Base-by-base conservation (phyloP, 1,140 invertebrate species). In the Sycophila sp. region DNA sequence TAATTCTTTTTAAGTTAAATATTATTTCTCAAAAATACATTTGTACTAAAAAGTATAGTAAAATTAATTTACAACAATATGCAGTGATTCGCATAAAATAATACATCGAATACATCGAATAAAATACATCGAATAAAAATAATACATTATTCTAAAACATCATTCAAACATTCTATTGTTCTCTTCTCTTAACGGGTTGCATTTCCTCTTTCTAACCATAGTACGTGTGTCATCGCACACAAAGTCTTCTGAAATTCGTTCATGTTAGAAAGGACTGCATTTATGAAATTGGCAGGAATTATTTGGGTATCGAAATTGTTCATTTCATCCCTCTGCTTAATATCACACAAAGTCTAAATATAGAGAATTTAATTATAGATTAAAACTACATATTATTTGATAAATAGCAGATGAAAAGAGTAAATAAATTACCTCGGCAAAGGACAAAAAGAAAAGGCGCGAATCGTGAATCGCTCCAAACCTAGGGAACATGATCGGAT, bases 351-450 rank as follows among this genome's bases (percentile, higher is more conserved):
- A n/a, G n/a, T n/a, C n/a, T n/a, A n/a, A n/a, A n/a, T n/a, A n/a
- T n/a, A n/a, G n/a, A n/a, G n/a, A n/a, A n/a, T n/a, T n/a, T n/a
- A n/a, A n/a, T n/a, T n/a, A n/a, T n/a, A n/a, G n/a, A n/a, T n/a
- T n/a, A n/a, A n/a, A n/a, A n/a, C n/a, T n/a, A n/a, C n/a, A n/a
- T n/a, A n/a, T n/a, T n/a, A n/a, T n/a, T n/a, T n/a, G n/a, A n/a
- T n/a, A n/a, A n/a, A n/a, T n/a, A n/a, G n/a, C n/a, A n/a, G n/a
- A n/a, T n/a, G n/a, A n/a, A n/a, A n/a, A n/a, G n/a, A n/a, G n/a
- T n/a, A n/a, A n/a, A n/a, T n/a, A n/a, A n/a, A 13, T 53, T 55
- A 72, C 70, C 51, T 72, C 56, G 10, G 70, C 63, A n/a, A 72
- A 72, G 1, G 64, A 62, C 0, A 62, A 7, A 22, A 62, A 72